phyloP scores from a whole-genome alignment of 2,888 invertebrate species.

The Argyra leucocephala region DNA sequence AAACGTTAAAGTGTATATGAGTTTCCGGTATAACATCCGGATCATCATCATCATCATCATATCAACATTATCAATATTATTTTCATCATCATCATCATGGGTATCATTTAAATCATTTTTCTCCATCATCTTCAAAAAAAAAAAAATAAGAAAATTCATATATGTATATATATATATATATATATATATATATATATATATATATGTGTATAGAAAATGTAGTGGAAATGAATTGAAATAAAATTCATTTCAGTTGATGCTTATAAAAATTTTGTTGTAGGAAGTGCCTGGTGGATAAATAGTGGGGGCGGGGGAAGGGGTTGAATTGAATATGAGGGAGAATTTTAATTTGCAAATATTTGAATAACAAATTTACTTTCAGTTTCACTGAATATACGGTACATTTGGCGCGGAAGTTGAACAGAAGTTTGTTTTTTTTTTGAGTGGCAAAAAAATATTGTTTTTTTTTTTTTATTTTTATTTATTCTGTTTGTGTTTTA shows the following conservation, averaged over 20 bases:
- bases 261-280: too few relatives aligned
- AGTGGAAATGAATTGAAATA: slow-evolving; percentile 1
- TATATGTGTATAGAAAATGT: too few relatives aligned
- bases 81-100: not conserved
- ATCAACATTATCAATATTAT: not conserved
- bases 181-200: too few relatives aligned
- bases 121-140: too few relatives aligned
- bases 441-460: too few relatives aligned
- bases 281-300: too few relatives aligned
- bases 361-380: not conserved
- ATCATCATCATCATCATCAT: not conserved
- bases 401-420: not conserved
- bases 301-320: too few relatives aligned
- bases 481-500: too few relatives aligned
- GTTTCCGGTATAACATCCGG: not conserved
- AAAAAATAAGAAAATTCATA: not conserved
- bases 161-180: not conserved
- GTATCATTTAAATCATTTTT: not conserved
- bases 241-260: slow-evolving; percentile 1
- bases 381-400: not conserved
- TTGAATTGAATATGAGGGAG: not conserved
- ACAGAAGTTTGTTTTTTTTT: too few relatives aligned
- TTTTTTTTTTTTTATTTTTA: too few relatives aligned
- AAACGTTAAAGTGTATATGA: not conserved
- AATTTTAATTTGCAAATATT: slow-evolving; percentile 6